phyloP scores from a whole-genome alignment of 1,140 invertebrate species.

The Thereuonema tuberculata region DNA sequence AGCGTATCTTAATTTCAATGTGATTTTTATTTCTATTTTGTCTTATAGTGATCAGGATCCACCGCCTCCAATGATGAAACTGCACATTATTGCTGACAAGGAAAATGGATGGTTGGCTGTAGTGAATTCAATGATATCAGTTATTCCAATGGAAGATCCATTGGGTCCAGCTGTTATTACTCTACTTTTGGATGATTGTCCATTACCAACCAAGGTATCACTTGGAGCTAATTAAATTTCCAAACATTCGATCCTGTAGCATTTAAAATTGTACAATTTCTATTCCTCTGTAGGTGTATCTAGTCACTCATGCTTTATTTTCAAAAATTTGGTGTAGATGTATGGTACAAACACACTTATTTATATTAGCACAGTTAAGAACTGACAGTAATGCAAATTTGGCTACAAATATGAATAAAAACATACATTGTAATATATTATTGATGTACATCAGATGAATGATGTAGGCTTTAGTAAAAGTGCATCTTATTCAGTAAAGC shows the following conservation, averaged over 20 bases:
- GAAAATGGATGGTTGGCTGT: slow-evolving; percentile 84
- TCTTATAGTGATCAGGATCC: slow-evolving; percentile 64
- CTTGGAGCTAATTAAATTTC: slow-evolving; percentile 9
- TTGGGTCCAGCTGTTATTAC: slow-evolving; percentile 82
- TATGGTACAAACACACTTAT: too few relatives aligned
- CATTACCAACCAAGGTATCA: slow-evolving; percentile 74
- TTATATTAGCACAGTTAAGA: too few relatives aligned
- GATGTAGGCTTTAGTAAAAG: too few relatives aligned
- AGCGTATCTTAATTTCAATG: background rate
- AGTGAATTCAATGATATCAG: slow-evolving; percentile 69
- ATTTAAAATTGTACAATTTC: slow-evolving; percentile 18
- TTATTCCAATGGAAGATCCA: slow-evolving; percentile 72
- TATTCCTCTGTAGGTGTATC: slow-evolving; percentile 3
- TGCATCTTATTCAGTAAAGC: too few relatives aligned
- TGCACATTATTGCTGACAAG: slow-evolving; percentile 75
- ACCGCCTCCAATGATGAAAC: slow-evolving; percentile 60
- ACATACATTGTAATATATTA: too few relatives aligned
- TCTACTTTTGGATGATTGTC: slow-evolving; percentile 77
- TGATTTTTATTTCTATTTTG: background rate
- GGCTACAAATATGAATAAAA: too few relatives aligned
- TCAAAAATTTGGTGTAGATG: too few relatives aligned
- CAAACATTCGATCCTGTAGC: too few relatives aligned
- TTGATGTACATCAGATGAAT: too few relatives aligned
- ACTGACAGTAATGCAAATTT: too few relatives aligned
- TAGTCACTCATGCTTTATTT: too few relatives aligned